These are phyloP conservation scores for Montipora capitata DNA, from an alignment of 92 coral and sea anemone genomes.

Conservation along the genomic window DNA sequence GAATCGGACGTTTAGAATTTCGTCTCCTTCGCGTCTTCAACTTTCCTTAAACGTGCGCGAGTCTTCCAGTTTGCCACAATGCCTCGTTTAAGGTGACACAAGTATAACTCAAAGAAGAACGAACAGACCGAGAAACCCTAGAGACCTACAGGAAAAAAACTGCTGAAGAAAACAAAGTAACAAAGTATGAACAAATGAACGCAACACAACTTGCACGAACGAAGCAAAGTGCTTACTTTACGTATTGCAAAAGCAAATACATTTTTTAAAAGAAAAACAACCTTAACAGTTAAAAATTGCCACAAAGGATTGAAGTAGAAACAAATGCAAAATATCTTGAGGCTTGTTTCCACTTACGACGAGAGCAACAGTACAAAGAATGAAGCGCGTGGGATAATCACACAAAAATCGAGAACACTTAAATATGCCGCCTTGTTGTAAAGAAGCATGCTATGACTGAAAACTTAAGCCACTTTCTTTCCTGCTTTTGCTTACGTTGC, in stretches of 20 bases:
- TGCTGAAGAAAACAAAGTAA: neutral
- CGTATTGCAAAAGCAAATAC: neutral
- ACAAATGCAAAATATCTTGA: too few species aligned
- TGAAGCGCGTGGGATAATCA: too few species aligned
- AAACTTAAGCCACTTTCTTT: too few species aligned
- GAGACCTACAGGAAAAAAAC: neutral
- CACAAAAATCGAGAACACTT: too few species aligned
- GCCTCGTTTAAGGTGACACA: neutral
- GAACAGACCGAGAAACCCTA: neutral
- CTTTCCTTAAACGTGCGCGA: neutral
- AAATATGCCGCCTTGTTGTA: too few species aligned
- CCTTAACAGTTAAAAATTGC: too few species aligned
- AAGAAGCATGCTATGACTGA: too few species aligned
- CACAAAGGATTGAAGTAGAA: too few species aligned
- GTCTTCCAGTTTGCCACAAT: neutral
- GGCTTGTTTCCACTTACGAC: too few species aligned
- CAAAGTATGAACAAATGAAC: slow-evolving; percentile 17
- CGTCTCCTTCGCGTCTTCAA: neutral
- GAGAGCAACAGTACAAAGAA: too few species aligned
- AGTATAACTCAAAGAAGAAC: neutral
- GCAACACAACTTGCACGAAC: neutral
- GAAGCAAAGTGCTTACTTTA: slow-evolving; percentile 8
- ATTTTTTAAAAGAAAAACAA: too few species aligned
- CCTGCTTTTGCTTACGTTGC: too few species aligned
- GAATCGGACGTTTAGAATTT: neutral